phyloP scores from a whole-genome alignment of 2,797 vertebrate species.

The Falco peregrinus region DNA sequence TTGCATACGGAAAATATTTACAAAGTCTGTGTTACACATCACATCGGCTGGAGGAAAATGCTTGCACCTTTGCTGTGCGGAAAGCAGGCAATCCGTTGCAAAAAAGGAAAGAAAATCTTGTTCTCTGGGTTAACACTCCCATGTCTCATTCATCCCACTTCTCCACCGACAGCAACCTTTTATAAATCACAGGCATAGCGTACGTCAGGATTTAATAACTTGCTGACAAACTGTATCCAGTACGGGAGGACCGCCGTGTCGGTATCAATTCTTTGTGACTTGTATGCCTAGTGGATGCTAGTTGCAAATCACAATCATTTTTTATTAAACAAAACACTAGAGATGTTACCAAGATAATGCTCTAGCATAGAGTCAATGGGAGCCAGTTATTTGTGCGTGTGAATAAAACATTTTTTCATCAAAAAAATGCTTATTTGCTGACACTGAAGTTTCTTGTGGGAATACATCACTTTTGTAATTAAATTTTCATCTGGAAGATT shows the following conservation, averaged over 20 bases:
- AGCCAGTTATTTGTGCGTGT: neutral
- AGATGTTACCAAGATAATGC: neutral
- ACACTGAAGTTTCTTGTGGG: conserved; percentile 51
- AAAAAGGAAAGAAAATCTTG: neutral
- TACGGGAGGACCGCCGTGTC: fast-evolving
- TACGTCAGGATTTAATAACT: neutral
- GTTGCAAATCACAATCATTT: neutral
- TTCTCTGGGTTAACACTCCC: neutral
- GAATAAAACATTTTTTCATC: conserved; percentile 1
- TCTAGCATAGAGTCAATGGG: neutral
- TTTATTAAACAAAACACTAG: neutral
- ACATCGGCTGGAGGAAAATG: neutral
- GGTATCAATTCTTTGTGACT: neutral
- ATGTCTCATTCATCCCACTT: neutral
- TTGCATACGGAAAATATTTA: conserved; percentile 3
- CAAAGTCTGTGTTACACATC: neutral
- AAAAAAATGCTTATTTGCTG: conserved; percentile 33
- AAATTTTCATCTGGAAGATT: conserved; percentile 67
- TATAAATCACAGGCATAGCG: neutral
- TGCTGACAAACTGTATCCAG: neutral
- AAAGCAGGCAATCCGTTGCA: neutral
- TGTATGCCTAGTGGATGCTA: neutral
- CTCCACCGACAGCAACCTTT: neutral
- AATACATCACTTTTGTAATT: conserved; percentile 53
- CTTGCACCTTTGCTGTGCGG: neutral